These are phyloP conservation scores for Caenorhabditis sp. DNA, from an alignment of 2,888 invertebrate genomes.

Conservation along the genomic window DNA sequence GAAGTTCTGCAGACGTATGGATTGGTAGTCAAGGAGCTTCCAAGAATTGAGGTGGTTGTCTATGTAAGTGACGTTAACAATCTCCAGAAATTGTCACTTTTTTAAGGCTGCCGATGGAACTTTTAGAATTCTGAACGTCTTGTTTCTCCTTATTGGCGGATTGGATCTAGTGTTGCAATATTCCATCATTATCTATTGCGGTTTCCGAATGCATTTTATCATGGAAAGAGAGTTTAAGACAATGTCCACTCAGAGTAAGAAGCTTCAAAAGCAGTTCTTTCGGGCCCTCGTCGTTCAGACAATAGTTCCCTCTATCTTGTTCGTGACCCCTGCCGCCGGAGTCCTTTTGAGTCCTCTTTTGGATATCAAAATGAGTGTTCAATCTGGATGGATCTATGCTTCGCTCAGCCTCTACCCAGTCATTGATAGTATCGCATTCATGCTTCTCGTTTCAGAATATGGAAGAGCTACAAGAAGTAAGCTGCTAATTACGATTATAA, in stretches of 20 bases:
- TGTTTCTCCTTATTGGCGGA: neutral
- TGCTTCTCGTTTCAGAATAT: conserved; percentile 15
- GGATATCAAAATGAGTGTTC: conserved; percentile 2
- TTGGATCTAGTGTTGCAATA: neutral
- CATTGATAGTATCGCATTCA: conserved; percentile 11
- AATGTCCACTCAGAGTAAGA: neutral
- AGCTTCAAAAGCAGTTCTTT: conserved; percentile 8
- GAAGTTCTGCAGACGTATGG: neutral
- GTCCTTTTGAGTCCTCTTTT: conserved; percentile 7
- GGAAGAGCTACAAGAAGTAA: conserved; percentile 3
- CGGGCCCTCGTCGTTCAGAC: conserved; percentile 9
- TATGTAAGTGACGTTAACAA: conserved; percentile 15
- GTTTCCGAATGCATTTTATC: conserved; percentile 4
- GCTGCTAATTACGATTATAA: neutral
- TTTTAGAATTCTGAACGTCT: neutral
- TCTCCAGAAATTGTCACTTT: no score
- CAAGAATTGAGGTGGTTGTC: neutral
- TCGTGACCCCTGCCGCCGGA: neutral
- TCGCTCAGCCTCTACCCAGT: conserved; percentile 5
- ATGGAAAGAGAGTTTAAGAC: neutral
- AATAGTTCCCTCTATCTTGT: neutral
- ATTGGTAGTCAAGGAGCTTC: neutral
- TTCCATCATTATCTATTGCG: conserved; percentile 2
- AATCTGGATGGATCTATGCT: conserved; percentile 13
- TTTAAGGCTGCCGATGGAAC: neutral